Percentiles rank a stretch among this genome's conserved stretches.
phyloP scores from a whole-genome alignment of 2,888 invertebrate genomes.

The Ophion costatus region DNA sequence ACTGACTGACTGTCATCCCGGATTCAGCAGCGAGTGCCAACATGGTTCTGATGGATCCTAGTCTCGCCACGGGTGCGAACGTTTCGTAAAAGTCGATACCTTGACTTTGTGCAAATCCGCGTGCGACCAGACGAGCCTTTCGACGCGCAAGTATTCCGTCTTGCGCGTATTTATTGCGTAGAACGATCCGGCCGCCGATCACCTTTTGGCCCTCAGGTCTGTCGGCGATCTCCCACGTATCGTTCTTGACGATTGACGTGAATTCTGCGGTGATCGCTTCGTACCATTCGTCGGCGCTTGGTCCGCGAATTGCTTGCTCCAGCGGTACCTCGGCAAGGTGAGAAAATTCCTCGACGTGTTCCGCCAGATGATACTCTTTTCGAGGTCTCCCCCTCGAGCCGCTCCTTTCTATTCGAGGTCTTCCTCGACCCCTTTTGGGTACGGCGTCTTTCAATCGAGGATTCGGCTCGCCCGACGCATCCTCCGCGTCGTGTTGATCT shows the following conservation, averaged over 20 bases:
- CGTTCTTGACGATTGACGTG: too few relatives aligned
- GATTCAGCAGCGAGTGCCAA: slow-evolving; percentile 36
- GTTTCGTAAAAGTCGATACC: slow-evolving; percentile 59
- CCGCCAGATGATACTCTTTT: neutral
- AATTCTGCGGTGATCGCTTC: slow-evolving; percentile 15
- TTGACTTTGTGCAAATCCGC: slow-evolving; percentile 55
- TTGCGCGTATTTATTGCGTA: slow-evolving; percentile 56
- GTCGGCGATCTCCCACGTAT: neutral
- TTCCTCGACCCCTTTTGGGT: slow-evolving; percentile 4
- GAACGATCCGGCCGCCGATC: slow-evolving; percentile 11
- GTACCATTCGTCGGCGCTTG: slow-evolving; percentile 17
- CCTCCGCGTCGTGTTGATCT: neutral
- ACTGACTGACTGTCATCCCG: slow-evolving; percentile 30
- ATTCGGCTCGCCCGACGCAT: neutral
- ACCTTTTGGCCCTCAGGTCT: slow-evolving; percentile 27
- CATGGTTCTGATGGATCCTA: slow-evolving; percentile 47
- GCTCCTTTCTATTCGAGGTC: neutral
- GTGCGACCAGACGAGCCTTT: slow-evolving; percentile 63
- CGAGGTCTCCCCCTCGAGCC: slow-evolving; percentile 17
- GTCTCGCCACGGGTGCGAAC: neutral
- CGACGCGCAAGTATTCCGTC: slow-evolving; percentile 53
- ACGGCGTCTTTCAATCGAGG: neutral
- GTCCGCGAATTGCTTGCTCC: slow-evolving; percentile 5
- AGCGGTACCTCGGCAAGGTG: neutral
- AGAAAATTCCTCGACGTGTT: neutral